Percentiles rank a stretch among this genome's conserved stretches.
Conservation (phyloP, 2,113 vertebrate genomes). For the Chauna torquata region DNA sequence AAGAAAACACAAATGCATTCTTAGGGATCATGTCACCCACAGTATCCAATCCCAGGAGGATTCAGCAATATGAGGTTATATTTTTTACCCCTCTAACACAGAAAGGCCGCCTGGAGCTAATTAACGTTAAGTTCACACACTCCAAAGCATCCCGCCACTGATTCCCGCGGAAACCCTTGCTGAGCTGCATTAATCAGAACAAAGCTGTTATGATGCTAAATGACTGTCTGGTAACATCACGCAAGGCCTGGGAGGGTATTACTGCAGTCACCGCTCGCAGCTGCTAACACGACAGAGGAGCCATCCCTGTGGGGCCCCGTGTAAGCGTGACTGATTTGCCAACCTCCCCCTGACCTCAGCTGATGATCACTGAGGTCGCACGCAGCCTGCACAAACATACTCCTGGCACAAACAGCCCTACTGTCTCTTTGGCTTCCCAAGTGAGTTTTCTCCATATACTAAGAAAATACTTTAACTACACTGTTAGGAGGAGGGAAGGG, state of each 20-base stretch:
- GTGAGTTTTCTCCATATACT: background rate
- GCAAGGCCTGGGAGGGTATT: background rate
- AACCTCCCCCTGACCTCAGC: background rate
- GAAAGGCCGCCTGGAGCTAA: background rate
- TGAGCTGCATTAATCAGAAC: conserved; percentile 1
- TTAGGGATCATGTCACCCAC: background rate
- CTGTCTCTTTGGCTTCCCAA: background rate
- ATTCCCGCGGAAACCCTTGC: background rate
- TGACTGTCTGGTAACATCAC: background rate
- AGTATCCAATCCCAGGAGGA: background rate
- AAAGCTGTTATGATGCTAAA: background rate
- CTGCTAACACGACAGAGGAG: background rate
- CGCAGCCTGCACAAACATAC: background rate
- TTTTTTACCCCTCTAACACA: background rate
- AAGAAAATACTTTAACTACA: background rate
- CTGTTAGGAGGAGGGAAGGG: background rate
- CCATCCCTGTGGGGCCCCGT: background rate
- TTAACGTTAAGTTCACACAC: background rate
- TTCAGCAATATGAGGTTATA: background rate
- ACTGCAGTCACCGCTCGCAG: background rate
- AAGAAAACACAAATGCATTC: background rate
- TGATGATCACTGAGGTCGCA: background rate
- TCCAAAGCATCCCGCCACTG: background rate
- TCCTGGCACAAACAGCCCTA: background rate
- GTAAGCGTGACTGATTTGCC: background rate